Evolutionary conservation across 2,113 vertebrate genomes (phyloP).

Genomic region (Gasterosteus nipponicus): DNA sequence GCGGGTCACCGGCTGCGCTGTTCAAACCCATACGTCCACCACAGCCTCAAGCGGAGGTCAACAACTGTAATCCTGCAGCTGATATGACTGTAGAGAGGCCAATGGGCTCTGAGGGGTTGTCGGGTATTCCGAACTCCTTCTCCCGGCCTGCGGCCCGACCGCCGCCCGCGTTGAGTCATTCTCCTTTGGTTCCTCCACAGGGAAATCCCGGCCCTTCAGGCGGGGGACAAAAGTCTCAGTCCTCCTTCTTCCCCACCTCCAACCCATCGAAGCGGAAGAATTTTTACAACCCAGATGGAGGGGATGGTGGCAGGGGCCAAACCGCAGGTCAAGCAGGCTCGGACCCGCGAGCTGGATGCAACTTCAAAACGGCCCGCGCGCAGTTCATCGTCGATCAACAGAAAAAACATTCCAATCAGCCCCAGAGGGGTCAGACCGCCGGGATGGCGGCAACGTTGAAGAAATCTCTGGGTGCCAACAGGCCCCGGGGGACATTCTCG

Average conservation of each 20-base stretch:
- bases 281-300: conserved; percentile 65
- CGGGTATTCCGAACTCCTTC: conserved; percentile 22
- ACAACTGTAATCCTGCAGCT: conserved; percentile 12
- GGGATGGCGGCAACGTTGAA: conserved; percentile 78
- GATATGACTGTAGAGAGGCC: conserved; percentile 32
- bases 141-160: conserved; percentile 31
- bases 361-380: conserved; percentile 91
- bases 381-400: conserved; percentile 89
- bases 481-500: conserved; percentile 86
- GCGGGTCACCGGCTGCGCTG: conserved; percentile 54
- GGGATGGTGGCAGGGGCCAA: conserved; percentile 60
- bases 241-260: conserved; percentile 64
- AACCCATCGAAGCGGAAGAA: conserved; percentile 77
- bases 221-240: conserved; percentile 59
- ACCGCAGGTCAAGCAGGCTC: conserved; percentile 44
- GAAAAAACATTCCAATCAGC: conserved; percentile 84
- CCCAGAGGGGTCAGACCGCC: conserved; percentile 64
- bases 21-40: conserved; percentile 37
- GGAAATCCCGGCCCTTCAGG: conserved; percentile 36
- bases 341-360: conserved; percentile 48
- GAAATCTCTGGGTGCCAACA: conserved; percentile 91
- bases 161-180: conserved; percentile 56
- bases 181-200: conserved; percentile 47
- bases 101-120: conserved; percentile 32
- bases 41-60: conserved; percentile 46